A percentile compares a stretch with the other conserved stretches of the same genome.
Conservation (phyloP, 2,113 vertebrate species). For the Cygnus buccinator region DNA sequence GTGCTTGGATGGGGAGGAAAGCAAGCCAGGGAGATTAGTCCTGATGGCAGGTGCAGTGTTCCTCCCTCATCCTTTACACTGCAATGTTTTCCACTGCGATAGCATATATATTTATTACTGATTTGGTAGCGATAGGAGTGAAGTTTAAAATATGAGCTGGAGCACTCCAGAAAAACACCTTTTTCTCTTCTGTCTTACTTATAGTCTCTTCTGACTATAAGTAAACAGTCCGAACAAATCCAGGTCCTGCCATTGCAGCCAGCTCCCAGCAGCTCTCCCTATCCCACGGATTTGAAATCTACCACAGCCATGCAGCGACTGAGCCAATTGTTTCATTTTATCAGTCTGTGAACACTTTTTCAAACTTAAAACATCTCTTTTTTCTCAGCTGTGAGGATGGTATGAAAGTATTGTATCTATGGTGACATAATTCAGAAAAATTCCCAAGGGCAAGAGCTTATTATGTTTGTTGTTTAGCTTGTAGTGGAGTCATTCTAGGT, state of each 20-base stretch:
- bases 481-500: constrained; percentile 37
- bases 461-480: constrained; percentile 50
- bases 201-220: background rate
- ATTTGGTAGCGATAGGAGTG: background rate
- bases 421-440: constrained; percentile 10
- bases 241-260: background rate
- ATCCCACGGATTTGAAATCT: background rate
- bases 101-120: background rate
- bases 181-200: background rate
- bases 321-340: background rate
- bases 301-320: background rate
- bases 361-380: background rate
- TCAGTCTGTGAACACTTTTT: background rate
- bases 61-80: background rate
- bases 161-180: background rate
- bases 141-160: background rate
- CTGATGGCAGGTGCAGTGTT: background rate
- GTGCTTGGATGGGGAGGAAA: background rate
- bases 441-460: background rate
- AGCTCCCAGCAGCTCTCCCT: background rate
- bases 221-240: background rate
- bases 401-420: background rate
- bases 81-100: background rate
- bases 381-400: background rate
- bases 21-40: background rate